These are phyloP conservation scores for Girardinus metallicus DNA, from an alignment of 2,797 vertebrate species.

Conservation along the genomic window DNA sequence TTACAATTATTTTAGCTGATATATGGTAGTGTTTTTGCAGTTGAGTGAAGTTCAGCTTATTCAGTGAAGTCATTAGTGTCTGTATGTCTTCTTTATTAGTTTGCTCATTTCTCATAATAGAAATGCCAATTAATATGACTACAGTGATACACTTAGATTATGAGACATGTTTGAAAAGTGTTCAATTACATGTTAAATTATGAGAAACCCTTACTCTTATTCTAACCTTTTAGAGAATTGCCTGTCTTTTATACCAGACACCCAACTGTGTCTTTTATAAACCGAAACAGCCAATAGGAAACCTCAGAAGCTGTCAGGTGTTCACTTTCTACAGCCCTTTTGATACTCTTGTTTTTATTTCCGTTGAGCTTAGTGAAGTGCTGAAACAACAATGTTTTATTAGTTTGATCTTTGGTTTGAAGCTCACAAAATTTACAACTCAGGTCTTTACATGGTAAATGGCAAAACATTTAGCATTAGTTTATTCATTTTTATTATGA, in stretches of 20 bases:
- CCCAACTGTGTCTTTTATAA: slow-evolving; percentile 40
- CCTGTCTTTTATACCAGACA: not conserved
- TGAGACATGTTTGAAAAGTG: not conserved
- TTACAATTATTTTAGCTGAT: not conserved
- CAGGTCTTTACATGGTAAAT: not conserved
- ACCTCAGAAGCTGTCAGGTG: slow-evolving; percentile 39
- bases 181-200: not conserved
- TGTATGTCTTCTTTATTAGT: not conserved
- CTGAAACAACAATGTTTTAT: not conserved
- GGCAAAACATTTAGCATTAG: not conserved
- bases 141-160: not conserved
- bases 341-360: no score
- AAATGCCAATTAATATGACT: not conserved
- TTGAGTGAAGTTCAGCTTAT: not conserved
- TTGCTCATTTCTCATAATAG: not conserved
- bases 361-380: not conserved
- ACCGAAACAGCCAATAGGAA: slow-evolving; percentile 53
- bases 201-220: slow-evolving; percentile 40
- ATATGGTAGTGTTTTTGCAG: not conserved
- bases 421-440: not conserved
- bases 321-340: not conserved
- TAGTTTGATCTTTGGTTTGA: not conserved
- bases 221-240: slow-evolving; percentile 33
- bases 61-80: not conserved
- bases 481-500: not conserved